Percentiles rank a stretch among this genome's conserved stretches.
These are phyloP conservation scores for Apantesis nais DNA, from an alignment of 2,888 invertebrate genomes.

Conservation along the genomic window DNA sequence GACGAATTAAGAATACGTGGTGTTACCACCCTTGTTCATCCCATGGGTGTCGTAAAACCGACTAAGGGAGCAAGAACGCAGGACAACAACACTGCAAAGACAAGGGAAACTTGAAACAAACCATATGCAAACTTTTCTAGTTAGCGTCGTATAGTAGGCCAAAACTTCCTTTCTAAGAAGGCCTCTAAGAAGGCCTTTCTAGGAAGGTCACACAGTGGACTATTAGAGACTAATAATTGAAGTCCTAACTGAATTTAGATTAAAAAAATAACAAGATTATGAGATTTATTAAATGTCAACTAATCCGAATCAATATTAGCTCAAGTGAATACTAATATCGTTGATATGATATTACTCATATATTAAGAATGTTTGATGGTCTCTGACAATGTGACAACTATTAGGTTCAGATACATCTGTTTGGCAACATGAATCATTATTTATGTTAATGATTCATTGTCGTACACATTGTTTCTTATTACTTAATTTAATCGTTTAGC, in stretches of 20 bases:
- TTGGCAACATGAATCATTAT: conserved; percentile 64
- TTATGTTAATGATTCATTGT: conserved; percentile 64
- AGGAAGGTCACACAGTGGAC: too few species aligned
- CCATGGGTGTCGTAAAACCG: too few species aligned
- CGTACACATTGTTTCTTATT: conserved; percentile 42
- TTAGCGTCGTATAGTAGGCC: too few species aligned
- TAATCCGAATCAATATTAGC: conserved; percentile 48
- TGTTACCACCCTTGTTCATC: too few species aligned
- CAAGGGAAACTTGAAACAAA: too few species aligned
- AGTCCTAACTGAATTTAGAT: not conserved
- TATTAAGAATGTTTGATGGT: conserved; percentile 52
- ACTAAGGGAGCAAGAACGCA: too few species aligned
- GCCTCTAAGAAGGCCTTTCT: too few species aligned
- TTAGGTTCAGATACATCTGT: conserved; percentile 61
- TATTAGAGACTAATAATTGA: not conserved
- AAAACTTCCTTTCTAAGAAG: too few species aligned
- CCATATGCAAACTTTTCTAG: too few species aligned
- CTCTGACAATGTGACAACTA: conserved; percentile 51
- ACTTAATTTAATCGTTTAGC: conserved; percentile 35
- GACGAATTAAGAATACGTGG: too few species aligned
- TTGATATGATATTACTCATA: conserved; percentile 56
- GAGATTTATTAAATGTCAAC: conserved; percentile 11
- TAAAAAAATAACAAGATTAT: not conserved
- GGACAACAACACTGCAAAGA: too few species aligned
- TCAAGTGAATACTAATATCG: conserved; percentile 45